Percentiles rank a stretch among this genome's conserved stretches.
These are phyloP conservation scores for Harmothoe impar DNA, from an alignment of 2,888 invertebrate species.

Conservation along the genomic window DNA sequence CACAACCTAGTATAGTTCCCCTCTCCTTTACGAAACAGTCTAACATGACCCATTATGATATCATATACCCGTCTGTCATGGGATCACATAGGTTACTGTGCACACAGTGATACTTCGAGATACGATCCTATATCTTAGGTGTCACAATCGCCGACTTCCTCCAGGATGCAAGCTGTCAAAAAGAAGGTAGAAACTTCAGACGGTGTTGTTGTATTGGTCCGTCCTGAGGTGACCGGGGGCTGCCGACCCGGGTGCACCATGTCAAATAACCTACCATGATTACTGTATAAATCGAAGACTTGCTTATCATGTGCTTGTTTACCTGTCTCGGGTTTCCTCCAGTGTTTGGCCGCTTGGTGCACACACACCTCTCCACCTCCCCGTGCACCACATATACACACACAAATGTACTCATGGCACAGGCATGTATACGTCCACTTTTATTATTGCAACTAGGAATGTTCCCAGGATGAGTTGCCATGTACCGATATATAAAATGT, in stretches of 20 bases:
- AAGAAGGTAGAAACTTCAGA: slow-evolving; percentile 23
- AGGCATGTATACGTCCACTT: background rate
- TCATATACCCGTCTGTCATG: background rate
- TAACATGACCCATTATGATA: background rate
- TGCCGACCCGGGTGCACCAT: background rate
- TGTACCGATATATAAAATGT: too few relatives aligned
- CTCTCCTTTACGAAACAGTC: background rate
- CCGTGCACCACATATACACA: background rate
- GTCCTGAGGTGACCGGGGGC: background rate
- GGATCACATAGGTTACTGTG: background rate
- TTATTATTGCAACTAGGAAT: background rate
- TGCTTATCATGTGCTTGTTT: slow-evolving; percentile 33
- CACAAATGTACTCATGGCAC: background rate
- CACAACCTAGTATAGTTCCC: too few relatives aligned
- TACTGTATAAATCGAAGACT: slow-evolving; percentile 32
- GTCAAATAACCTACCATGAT: slow-evolving; percentile 7
- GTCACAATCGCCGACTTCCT: background rate
- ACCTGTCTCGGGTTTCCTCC: slow-evolving; percentile 30
- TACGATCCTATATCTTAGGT: background rate
- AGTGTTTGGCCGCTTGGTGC: background rate
- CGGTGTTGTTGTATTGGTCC: background rate
- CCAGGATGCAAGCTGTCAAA: background rate
- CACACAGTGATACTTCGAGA: background rate
- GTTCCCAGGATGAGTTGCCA: background rate
- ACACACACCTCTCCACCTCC: background rate